Evolutionary conservation across 2,888 invertebrate species (phyloP), one percentile per base, ranked within the genome.

Genomic region (Andricus quercusramuli): DNA sequence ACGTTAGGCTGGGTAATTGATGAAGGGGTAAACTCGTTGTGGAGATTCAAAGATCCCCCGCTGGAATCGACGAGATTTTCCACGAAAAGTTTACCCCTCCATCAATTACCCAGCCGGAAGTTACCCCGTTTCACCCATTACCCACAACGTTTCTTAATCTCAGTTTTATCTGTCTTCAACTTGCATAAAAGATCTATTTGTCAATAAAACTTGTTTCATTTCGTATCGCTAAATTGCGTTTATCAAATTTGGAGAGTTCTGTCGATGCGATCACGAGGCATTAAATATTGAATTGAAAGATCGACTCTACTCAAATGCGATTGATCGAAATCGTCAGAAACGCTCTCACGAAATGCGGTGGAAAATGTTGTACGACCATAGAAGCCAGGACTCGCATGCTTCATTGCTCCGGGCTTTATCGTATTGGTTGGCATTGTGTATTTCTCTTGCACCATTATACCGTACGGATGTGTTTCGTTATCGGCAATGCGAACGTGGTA

Each of bases 391-490:
- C n/a, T n/a, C n/a, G n/a, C 56, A n/a, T 56, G 56, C 56, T 56
- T 22, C 56, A 56, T 56, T 22, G 56, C n/a, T 11, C n/a, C 11
- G 56, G n/a, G 56, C n/a, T 56, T 56, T 56, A 56, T 56, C n/a
- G 56, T 56, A 56, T 22, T 56, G 56, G 56, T 56, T 56, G 56
- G 56, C 56, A 56, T 11, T 56, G 56, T 56, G 56, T 56, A 56
- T 56, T 56, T 56, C 56, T 56, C 56, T 56, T n/a, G 56, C n/a
- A 20, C 56, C 56, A 56, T 56, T 56, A 56, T 56, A 56, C n/a
- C n/a, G 56, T n/a, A 22, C 11, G n/a, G 56, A 77, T 56, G 56
- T 56, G 64, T 77, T 77, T 64, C 59, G 77, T 64, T 64, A 77
- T 77, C 47, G 77, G 47, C 29, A 65, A 77, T 65, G 56, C 22